These are phyloP conservation scores for Metalampra italica DNA, from an alignment of 2,888 invertebrate species.

Conservation along the genomic window DNA sequence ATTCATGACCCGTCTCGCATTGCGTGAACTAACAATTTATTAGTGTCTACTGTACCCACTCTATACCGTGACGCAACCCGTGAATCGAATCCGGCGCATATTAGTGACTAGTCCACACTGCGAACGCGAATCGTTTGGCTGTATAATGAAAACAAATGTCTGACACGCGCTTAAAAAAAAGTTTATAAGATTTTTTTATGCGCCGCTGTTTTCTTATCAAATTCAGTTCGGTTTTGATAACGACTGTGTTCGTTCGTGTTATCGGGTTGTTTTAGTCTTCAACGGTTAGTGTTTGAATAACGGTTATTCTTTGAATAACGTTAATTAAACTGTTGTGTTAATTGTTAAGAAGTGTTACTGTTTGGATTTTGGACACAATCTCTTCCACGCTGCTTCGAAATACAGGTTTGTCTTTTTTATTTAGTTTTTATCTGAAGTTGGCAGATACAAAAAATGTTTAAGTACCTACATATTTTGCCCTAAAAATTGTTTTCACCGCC, in stretches of 20 bases:
- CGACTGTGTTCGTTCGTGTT: not conserved
- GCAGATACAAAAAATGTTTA: not conserved
- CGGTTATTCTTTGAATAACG: not conserved
- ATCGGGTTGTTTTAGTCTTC: constrained; percentile 1
- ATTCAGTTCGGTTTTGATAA: constrained; percentile 5
- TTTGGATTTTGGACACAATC: constrained; percentile 2
- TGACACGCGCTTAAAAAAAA: not conserved
- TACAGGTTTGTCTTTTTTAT: constrained; percentile 2
- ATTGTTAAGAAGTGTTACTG: not conserved
- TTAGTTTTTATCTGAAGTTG: not conserved
- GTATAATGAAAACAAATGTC: constrained; percentile 6
- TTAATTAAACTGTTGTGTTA: not conserved
- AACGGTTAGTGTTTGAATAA: not conserved
- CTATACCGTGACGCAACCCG: constrained; percentile 1
- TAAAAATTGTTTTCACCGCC: no score
- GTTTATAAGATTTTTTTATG: constrained; percentile 1
- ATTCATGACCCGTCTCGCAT: no score
- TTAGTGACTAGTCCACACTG: not conserved
- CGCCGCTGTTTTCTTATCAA: not conserved
- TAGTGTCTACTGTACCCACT: not conserved
- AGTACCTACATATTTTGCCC: no score
- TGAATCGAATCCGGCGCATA: constrained; percentile 4
- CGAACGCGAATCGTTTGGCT: constrained; percentile 1
- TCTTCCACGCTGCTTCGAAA: not conserved
- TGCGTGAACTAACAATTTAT: not conserved